Evolutionary conservation across 2,113 vertebrate genomes (phyloP).

Genomic region (Coreoperca whiteheadi): DNA sequence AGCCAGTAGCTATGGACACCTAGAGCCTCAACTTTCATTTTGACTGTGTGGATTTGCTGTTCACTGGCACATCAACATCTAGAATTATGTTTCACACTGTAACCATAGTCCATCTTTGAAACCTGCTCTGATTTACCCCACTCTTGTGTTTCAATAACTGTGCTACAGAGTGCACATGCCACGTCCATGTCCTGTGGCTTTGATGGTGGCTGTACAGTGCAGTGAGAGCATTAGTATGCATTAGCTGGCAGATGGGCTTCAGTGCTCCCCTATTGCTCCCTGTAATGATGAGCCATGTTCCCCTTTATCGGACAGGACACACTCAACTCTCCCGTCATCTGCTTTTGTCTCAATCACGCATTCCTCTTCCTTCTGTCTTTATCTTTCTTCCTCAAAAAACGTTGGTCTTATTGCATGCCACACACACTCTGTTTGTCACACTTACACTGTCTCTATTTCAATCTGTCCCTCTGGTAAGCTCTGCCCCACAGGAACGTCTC

Average conservation of each 20-base stretch:
- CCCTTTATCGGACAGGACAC: slow-evolving; percentile 77
- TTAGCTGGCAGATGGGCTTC: slow-evolving; percentile 76
- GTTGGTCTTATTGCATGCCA: neutral
- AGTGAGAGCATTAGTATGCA: slow-evolving; percentile 70
- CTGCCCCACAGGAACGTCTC: slow-evolving; percentile 46
- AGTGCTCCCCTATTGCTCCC: slow-evolving; percentile 67
- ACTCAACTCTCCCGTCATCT: slow-evolving; percentile 70
- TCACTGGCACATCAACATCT: slow-evolving; percentile 16
- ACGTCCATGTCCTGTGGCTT: slow-evolving; percentile 52
- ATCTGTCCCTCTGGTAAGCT: slow-evolving; percentile 19
- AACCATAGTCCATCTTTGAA: slow-evolving; percentile 31
- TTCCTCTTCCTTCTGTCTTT: slow-evolving; percentile 46
- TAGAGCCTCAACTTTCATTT: slow-evolving; percentile 9
- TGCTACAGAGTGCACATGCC: slow-evolving; percentile 19
- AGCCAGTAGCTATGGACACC: slow-evolving; percentile 29
- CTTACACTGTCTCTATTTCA: slow-evolving; percentile 7
- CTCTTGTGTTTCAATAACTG: slow-evolving; percentile 17
- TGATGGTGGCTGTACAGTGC: slow-evolving; percentile 56
- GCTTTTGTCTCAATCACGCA: slow-evolving; percentile 72
- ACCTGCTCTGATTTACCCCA: slow-evolving; percentile 36
- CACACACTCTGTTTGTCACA: too few species aligned
- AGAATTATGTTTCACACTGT: slow-evolving; percentile 33
- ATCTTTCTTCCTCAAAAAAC: slow-evolving; percentile 29
- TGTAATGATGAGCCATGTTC: slow-evolving; percentile 80
- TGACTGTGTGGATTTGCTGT: slow-evolving; percentile 23